These are phyloP conservation scores for Eubasilissa regina DNA, from an alignment of 1,140 invertebrate genomes.

Conservation along the genomic window DNA sequence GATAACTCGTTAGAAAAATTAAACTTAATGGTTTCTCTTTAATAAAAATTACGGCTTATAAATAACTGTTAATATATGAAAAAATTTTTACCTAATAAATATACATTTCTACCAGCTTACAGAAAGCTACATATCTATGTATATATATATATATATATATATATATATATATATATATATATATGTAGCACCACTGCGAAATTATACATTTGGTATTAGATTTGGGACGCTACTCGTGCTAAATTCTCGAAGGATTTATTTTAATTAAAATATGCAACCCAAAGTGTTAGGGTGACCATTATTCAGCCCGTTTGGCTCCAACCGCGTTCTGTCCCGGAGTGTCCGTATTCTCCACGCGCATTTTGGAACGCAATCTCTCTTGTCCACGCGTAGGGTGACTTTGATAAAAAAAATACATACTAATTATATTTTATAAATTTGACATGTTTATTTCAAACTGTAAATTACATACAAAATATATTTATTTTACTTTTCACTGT, in stretches of 20 bases:
- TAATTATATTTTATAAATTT: no score
- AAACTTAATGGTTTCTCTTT: no score
- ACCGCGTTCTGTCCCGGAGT: background rate
- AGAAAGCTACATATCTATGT: background rate
- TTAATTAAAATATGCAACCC: slow-evolving; percentile 34
- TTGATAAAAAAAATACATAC: no score
- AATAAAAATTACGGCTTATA: background rate
- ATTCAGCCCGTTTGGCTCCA: slow-evolving; percentile 29
- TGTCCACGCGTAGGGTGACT: slow-evolving; percentile 9
- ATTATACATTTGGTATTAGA: slow-evolving; percentile 1
- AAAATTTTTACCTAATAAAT: background rate
- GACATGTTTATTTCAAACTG: background rate
- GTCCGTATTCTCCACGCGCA: background rate
- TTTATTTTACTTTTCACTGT: background rate
- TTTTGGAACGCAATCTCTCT: slow-evolving; percentile 22
- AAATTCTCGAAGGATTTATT: slow-evolving; percentile 27
- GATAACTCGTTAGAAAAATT: no score
- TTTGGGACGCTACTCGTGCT: background rate
- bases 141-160: no score
- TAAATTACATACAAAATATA: background rate
- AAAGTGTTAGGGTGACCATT: slow-evolving; percentile 37
- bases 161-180: no score
- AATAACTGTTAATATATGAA: background rate
- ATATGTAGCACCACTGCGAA: background rate
- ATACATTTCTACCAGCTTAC: background rate